Evolutionary conservation across 2,888 invertebrate species (phyloP).

Genomic region (Rotaria sp.): DNA sequence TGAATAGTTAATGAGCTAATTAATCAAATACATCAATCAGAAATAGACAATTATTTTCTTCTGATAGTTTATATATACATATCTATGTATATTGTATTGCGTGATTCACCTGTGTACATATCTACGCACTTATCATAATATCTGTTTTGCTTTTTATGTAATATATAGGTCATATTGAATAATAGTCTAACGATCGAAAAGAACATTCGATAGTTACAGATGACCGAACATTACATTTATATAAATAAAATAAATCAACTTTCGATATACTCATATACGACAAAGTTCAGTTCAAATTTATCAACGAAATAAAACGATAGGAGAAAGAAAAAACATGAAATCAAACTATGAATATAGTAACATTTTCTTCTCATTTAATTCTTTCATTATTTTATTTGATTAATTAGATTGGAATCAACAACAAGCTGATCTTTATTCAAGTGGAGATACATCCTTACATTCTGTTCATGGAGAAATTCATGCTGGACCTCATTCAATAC

Average conservation of each 20-base stretch:
- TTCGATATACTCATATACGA: background rate
- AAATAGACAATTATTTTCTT: too few relatives aligned
- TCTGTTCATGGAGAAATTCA: constrained; percentile 3
- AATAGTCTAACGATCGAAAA: background rate
- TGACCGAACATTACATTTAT: constrained; percentile 11
- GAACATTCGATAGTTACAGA: background rate
- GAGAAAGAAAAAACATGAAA: background rate
- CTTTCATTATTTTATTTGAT: background rate
- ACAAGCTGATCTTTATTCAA: background rate
- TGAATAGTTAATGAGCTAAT: too few relatives aligned
- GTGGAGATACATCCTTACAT: background rate
- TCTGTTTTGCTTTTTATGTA: background rate
- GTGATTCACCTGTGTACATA: background rate
- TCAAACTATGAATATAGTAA: background rate
- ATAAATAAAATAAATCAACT: background rate
- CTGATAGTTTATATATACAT: too few relatives aligned
- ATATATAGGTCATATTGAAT: background rate
- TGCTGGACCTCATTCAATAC: constrained; percentile 19
- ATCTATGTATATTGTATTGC: background rate
- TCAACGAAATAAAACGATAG: background rate
- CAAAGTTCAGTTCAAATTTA: background rate
- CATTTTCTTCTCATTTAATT: background rate
- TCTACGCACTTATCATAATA: background rate
- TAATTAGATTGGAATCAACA: background rate
- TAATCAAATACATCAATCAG: too few relatives aligned